These are phyloP conservation scores for Erebia aethiops DNA, from an alignment of 2,888 invertebrate species.

Conservation along the genomic window DNA sequence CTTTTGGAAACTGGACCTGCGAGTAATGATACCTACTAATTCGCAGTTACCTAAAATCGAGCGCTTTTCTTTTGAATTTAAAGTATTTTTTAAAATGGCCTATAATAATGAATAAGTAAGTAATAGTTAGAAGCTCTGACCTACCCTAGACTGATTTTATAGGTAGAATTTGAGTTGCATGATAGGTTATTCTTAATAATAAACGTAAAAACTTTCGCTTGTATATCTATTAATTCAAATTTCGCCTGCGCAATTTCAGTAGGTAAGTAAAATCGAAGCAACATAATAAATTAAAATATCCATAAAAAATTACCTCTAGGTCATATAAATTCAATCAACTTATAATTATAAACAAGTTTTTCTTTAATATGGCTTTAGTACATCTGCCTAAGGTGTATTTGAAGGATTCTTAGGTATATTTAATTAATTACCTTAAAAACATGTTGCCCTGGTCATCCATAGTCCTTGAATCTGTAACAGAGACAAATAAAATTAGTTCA, in stretches of 20 bases:
- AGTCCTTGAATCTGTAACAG: conserved; percentile 66
- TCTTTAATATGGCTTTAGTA: not conserved
- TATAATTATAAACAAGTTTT: not conserved
- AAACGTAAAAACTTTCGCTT: not conserved
- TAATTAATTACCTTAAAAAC: conserved; percentile 43
- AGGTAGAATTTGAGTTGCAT: no score
- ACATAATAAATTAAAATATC: not conserved
- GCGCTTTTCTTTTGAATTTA: conserved; percentile 24
- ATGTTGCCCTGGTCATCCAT: conserved; percentile 49
- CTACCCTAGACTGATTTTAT: no score
- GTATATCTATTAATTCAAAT: no score
- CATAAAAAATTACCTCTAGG: conserved; percentile 2
- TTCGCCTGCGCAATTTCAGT: not conserved
- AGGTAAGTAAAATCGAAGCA: not conserved
- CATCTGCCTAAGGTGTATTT: conserved; percentile 18
- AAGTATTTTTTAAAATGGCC: conserved; percentile 1
- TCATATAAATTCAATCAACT: not conserved
- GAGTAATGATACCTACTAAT: conserved; percentile 35
- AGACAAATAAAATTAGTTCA: conserved; percentile 19
- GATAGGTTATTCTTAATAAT: no score
- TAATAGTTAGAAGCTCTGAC: no score
- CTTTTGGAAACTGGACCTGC: conserved; percentile 35
- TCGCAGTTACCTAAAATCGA: not conserved
- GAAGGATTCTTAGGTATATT: not conserved
- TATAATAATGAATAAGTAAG: no score